Base-by-base conservation (phyloP, 2,113 vertebrate genomes). In the Acrocephalus kingi region DNA sequence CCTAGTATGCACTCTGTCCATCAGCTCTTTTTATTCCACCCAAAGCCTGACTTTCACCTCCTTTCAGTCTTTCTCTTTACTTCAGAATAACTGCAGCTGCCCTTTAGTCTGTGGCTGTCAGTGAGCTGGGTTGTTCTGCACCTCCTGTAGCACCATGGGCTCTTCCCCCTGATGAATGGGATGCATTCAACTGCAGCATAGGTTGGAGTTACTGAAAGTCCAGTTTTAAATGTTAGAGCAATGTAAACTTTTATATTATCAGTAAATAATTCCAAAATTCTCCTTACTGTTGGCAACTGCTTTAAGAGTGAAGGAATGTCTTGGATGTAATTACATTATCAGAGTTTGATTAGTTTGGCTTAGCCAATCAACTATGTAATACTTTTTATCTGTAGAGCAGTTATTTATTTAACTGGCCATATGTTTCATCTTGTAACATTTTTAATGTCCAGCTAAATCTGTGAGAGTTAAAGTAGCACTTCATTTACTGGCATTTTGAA, bases 251-350 rank as follows among this genome's bases (percentile, higher is more conserved):
- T 17, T 27, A 9, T 72, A 30, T 55, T 80, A 77, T 64, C 79
- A 78, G 76, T 52, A 56, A 94, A 16, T 80, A 74, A 59, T 67
- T 84, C 37, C 0, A 0, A 45, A 94, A 54, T 77, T 81, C 56
- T 80, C 31, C n/a, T 68, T 74, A 62, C 21, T 61, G 3, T 69
- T 90, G 59, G 76, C 64, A 84, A 28, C 49, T 84, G 37, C 35
- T 85, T 73, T 84, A 81, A 63, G 63, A 90, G 37, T 77, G 56
- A 95, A 95, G 76, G 63, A 90, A 84, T 74, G 75, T 93, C 79
- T 92, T 93, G 59, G 33, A 45, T 84, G 17, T 81, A 77, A 59
- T 93, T 88, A 37, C 48, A 35, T 91, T 94, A 84, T 45, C 51
- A 63, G 55, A 5, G 9, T 79, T 88, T 84, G 87, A 76, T 63